Conservation (phyloP, 2,113 vertebrate genomes). For the Pitta sordida region DNA sequence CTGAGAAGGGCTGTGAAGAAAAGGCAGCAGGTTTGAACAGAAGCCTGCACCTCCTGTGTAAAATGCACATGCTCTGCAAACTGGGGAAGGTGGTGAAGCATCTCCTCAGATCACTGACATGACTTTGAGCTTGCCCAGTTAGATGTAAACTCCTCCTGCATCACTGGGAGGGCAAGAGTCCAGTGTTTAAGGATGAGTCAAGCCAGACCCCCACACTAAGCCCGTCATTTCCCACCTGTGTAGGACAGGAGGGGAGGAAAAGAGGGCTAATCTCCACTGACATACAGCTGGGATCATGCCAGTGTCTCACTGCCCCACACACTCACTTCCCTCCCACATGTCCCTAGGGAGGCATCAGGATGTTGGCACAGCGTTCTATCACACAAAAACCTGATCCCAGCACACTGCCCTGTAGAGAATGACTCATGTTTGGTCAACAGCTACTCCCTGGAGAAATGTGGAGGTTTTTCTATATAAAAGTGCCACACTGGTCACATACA, state of each 20-base stretch:
- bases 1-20: neutral
- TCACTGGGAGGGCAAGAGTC: neutral
- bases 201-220: fast-evolving
- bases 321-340: neutral
- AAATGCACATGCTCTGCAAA: neutral
- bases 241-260: neutral
- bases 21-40: neutral
- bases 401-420: neutral
- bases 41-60: neutral
- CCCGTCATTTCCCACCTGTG: fast-evolving
- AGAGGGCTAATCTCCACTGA: neutral
- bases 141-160: neutral
- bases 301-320: neutral
- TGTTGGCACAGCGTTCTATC: neutral
- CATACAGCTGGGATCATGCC: fast-evolving
- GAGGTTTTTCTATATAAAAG: fast-evolving
- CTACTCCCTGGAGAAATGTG: neutral
- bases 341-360: fast-evolving
- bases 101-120: neutral
- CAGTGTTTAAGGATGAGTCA: fast-evolving
- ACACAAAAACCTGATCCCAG: neutral
- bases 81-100: neutral
- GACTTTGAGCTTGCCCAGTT: neutral
- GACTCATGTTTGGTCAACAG: neutral
- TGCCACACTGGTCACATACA: neutral